Evolutionary conservation across 2,797 vertebrate species (phyloP).

Genomic region (Gymnoscopelus braueri): DNA sequence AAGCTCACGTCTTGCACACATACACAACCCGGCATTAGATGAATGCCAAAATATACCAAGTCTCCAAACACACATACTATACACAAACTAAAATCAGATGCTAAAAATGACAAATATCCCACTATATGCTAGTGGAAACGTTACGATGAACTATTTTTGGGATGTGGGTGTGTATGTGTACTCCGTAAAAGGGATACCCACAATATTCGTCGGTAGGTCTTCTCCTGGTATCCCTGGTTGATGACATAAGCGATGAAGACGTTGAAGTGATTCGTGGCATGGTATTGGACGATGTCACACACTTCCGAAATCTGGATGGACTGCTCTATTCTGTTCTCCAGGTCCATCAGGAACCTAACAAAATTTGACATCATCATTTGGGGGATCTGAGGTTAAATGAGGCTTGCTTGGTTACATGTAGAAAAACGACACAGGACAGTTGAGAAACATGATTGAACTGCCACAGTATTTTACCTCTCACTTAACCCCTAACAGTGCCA

Average conservation of each 20-base stretch:
- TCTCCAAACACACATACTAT: no score
- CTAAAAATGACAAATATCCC: no score
- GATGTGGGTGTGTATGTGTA: no score
- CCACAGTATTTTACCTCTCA: no score
- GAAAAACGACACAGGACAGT: not conserved
- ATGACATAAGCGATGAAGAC: slow-evolving; percentile 96
- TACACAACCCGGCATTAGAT: no score
- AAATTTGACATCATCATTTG: slow-evolving; percentile 12
- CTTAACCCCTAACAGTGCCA: no score
- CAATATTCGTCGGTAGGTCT: slow-evolving; percentile 93
- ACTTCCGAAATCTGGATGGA: slow-evolving; percentile 93
- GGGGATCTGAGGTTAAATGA: not conserved
- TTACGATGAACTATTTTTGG: no score
- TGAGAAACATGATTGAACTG: not conserved
- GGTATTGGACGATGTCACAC: slow-evolving; percentile 91
- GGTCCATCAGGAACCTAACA: slow-evolving; percentile 91
- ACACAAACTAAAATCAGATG: no score
- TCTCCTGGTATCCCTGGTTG: slow-evolving; percentile 97
- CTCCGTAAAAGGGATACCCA: slow-evolving; percentile 75
- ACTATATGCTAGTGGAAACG: no score
- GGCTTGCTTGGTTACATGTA: no score
- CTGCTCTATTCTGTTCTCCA: slow-evolving; percentile 93
- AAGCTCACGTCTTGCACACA: no score
- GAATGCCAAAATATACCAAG: no score
- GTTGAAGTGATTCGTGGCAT: slow-evolving; percentile 86